Evolutionary conservation across 2,888 invertebrate genomes (phyloP), one percentile per base, ranked within the genome.

Genomic region (Hyposoter didymator): DNA sequence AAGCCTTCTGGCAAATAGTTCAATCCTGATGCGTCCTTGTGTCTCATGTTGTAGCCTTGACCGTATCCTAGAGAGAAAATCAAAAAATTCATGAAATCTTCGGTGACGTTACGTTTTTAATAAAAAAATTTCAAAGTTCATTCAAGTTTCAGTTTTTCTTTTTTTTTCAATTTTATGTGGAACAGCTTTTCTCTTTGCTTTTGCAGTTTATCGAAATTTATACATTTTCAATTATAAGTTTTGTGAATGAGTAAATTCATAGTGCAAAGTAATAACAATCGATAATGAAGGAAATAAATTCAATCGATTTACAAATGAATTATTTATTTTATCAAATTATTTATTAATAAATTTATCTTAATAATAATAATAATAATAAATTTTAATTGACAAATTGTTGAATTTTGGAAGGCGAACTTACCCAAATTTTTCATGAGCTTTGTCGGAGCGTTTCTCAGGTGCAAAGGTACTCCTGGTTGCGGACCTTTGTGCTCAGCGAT

Each of bases 381-480:
- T 32, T 47, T 1, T n/a, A 4, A 22, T 5, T 49, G n/a, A 47
- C 32, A 19, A 32, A 32, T 10, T 32, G 8, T 39, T 39, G 39
- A 39, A 2, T 52, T 49, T 43, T 14, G 7, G 6, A 62, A 55
- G 2, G n/a, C 7, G 0, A 4, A 22, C 28, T 89, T 93, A 96
- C 97, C 97, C 89, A 97, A 93, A 92, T 96, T 95, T 92, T 95
- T 96, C 97, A 97, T 97, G 0, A 97, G 94, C 92, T 95, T 96
- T 0, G 97, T 97, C 3, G 97, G 96, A n/a, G 97, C 97, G 94
- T 97, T 93, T 82, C 97, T 95, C 87, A 98, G 94, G 94, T 97
- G 97, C 84, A 98, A 94, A 0, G 98, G 98, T 7, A 98, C 97
- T 0, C 95, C 93, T 0, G 97, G 97, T 82, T 97, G 95, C 0